phyloP scores from a whole-genome alignment of 2,888 invertebrate genomes.

The Gryllus longicercus region DNA sequence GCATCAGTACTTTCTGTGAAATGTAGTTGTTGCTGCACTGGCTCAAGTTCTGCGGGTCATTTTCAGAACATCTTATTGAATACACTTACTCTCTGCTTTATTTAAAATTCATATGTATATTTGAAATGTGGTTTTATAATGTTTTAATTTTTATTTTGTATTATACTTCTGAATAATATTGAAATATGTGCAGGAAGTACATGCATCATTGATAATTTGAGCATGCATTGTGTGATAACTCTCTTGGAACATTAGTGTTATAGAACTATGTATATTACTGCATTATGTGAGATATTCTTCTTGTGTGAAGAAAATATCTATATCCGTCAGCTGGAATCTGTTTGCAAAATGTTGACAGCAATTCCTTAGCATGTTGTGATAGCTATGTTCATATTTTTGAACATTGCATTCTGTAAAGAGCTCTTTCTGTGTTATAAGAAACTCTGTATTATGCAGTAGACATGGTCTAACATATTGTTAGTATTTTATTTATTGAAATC shows the following conservation, averaged over 20 bases:
- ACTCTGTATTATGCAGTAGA: conserved; percentile 7
- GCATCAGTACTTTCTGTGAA: conserved; percentile 10
- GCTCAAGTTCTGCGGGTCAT: conserved; percentile 1
- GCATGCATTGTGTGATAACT: neutral
- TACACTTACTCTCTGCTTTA: neutral
- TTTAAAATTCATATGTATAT: neutral
- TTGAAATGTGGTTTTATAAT: neutral
- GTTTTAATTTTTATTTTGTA: neutral
- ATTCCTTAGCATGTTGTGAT: neutral
- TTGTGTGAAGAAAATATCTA: neutral
- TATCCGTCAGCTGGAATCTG: neutral
- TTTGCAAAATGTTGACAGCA: neutral
- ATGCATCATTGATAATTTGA: neutral
- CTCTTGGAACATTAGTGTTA: neutral
- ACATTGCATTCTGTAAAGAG: neutral
- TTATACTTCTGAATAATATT: neutral
- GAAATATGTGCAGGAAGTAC: conserved; percentile 11
- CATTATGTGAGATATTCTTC: neutral
- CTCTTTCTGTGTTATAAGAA: neutral
- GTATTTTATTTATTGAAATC: conserved; percentile 17
- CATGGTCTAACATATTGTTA: conserved; percentile 17
- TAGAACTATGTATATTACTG: neutral
- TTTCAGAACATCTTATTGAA: neutral
- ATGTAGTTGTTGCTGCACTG: neutral
- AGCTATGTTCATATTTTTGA: neutral